phyloP scores from a whole-genome alignment of 2,888 invertebrate species.

The Andrena flavipes region DNA sequence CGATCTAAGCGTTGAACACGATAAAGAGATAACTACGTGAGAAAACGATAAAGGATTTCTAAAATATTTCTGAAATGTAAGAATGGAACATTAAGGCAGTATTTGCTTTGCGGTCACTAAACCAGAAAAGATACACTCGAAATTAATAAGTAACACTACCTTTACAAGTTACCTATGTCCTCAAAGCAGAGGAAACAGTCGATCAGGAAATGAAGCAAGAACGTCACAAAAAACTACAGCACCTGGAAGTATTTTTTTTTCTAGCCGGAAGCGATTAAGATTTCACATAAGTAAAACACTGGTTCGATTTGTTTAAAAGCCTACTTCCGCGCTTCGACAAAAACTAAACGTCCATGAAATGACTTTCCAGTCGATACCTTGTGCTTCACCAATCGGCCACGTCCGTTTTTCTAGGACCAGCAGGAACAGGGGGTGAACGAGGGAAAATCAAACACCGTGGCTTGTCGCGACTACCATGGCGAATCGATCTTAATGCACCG shows the following conservation, averaged over 20 bases:
- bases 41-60: background rate
- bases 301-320: slow-evolving; percentile 29
- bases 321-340: slow-evolving; percentile 48
- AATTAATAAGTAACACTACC: slow-evolving; percentile 21
- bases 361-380: slow-evolving; percentile 34
- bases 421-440: slow-evolving; percentile 37
- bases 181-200: background rate
- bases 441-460: slow-evolving; percentile 58
- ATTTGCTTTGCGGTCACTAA: background rate
- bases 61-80: background rate
- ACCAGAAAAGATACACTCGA: background rate
- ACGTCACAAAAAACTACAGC: slow-evolving; percentile 26
- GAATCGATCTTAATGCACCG: slow-evolving; percentile 79
- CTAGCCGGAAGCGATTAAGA: slow-evolving; percentile 39
- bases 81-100: background rate
- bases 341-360: slow-evolving; percentile 39
- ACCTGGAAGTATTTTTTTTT: slow-evolving; percentile 51
- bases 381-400: slow-evolving; percentile 17
- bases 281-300: slow-evolving; percentile 6
- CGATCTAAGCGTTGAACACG: background rate
- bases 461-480: slow-evolving; percentile 73
- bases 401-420: slow-evolving; percentile 37
- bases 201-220: slow-evolving; percentile 4
- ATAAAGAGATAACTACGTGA: slow-evolving; percentile 35
- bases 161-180: background rate